A percentile compares a stretch with the other conserved stretches of the same genome.
These are phyloP conservation scores for Meloidogyne hapla DNA, from an alignment of 1,140 invertebrate species.

Conservation along the genomic window DNA sequence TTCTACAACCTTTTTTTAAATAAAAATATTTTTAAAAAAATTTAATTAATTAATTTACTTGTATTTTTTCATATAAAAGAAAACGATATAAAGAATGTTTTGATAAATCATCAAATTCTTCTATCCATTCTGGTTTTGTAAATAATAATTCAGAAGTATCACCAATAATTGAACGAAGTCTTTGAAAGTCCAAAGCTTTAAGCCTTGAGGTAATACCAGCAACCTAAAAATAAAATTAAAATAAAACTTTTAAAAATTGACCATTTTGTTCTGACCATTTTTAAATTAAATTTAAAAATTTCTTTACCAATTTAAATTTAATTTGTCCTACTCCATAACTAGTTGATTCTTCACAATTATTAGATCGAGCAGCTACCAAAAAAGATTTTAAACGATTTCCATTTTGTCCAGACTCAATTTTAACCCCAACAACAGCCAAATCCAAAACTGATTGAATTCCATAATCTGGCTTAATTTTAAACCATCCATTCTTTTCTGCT, in stretches of 20 bases:
- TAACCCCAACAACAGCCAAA: constrained; percentile 48
- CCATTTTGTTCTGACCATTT: background rate
- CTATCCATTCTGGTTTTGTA: constrained; percentile 28
- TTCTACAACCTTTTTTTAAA: too few species aligned
- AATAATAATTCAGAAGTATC: background rate
- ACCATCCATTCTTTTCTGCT: constrained; percentile 31
- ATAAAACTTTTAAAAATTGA: constrained; percentile 14
- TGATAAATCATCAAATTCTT: too few species aligned
- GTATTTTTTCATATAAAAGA: too few species aligned
- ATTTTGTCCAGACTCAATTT: constrained; percentile 34
- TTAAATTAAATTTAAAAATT: background rate
- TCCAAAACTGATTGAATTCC: constrained; percentile 43
- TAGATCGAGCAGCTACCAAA: constrained; percentile 39
- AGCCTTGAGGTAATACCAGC: constrained; percentile 39
- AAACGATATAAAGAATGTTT: too few species aligned
- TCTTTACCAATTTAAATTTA: background rate
- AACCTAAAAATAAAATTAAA: constrained; percentile 38
- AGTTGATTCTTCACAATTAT: background rate
- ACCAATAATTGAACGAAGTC: constrained; percentile 32
- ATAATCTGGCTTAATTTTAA: constrained; percentile 55
- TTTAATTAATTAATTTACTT: too few species aligned
- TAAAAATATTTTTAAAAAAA: too few species aligned
- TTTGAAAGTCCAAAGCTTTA: constrained; percentile 42
- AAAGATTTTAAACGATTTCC: constrained; percentile 38
- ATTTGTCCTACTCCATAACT: background rate